Base-by-base conservation (phyloP, 2,888 invertebrate genomes). In the Neocrepidodera transversa region DNA sequence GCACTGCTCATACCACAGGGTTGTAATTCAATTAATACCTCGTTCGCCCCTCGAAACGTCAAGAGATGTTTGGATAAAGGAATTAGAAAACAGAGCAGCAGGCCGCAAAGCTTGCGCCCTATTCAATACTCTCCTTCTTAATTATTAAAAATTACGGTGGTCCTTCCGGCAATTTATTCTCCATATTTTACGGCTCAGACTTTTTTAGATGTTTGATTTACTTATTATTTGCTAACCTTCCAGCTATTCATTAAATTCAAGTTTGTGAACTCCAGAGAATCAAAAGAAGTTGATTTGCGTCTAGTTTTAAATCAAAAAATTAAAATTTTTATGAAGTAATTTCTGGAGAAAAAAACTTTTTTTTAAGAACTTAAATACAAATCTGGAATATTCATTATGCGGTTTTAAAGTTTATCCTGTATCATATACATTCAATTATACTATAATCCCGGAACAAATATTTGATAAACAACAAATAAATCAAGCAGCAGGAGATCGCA, bases 21-120 rank as follows among this genome's bases (percentile, higher is more conserved):
- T 63, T 50, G 62, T 71, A 71, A 72, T 71, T 72, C 68, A 69
- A 71, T 71, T 72, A 75, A 79, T 69, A 50, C 60, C 45, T 53
- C 60, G 65, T 59, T 43, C 62, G 58, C 63, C 67, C 65, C 66
- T 50, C 47, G 49, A 43, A 63, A 57, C 52, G 59, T 58, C 55
- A 42, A 48, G 60, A 71, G 67, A 72, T 73, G 74, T 74, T 74
- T 74, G 72, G 71, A 69, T 74, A 74, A 74, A 72, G 71, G 74
- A 74, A 74, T 73, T 74, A 73, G 64, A 69, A 71, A 73, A 72
- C 68, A 69, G 68, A 68, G 67, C 64, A 63, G 62, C 63, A 57
- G 57, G 64, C 66, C 66, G 57, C 66, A 62, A 43, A 58, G 54
- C 64, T 58, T 60, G 59, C 60, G 63, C 64, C 66, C 58, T 32